phyloP scores from a whole-genome alignment of 1,140 invertebrate species.

The Caenorhabditis inopinata region DNA sequence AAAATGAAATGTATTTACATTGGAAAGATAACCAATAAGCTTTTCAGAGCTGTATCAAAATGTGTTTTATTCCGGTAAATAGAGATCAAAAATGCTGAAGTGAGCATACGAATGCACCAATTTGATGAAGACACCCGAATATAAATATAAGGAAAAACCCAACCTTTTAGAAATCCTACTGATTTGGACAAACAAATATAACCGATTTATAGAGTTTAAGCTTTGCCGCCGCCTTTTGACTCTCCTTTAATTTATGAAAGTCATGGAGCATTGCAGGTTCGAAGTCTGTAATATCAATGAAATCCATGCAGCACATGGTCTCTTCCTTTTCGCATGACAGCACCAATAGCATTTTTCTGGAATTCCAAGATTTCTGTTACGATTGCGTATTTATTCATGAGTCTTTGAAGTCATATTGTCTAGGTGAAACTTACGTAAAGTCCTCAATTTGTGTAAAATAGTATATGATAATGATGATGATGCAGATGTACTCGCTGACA shows the following conservation, averaged over 20 bases:
- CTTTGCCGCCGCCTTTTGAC: not conserved
- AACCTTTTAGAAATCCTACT: not conserved
- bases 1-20: no score
- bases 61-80: no score
- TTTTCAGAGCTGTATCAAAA: no score
- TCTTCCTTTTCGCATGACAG: not conserved
- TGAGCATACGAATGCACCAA: no score
- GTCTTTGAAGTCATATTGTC: no score
- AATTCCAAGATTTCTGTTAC: not conserved
- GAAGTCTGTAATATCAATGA: not conserved
- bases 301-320: slow-evolving; percentile 22
- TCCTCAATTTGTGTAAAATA: slow-evolving; percentile 6
- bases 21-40: no score
- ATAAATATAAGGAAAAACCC: not conserved
- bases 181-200: slow-evolving; percentile 6
- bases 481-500: slow-evolving; percentile 1
- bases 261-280: slow-evolving; percentile 19
- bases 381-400: no score
- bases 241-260: not conserved
- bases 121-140: no score
- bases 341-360: not conserved
- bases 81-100: no score
- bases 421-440: not conserved
- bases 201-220: not conserved
- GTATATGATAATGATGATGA: not conserved